Percentiles rank a stretch among this genome's conserved stretches.
phyloP scores from a whole-genome alignment of 2,888 invertebrate species.

The Diabrotica balteata region DNA sequence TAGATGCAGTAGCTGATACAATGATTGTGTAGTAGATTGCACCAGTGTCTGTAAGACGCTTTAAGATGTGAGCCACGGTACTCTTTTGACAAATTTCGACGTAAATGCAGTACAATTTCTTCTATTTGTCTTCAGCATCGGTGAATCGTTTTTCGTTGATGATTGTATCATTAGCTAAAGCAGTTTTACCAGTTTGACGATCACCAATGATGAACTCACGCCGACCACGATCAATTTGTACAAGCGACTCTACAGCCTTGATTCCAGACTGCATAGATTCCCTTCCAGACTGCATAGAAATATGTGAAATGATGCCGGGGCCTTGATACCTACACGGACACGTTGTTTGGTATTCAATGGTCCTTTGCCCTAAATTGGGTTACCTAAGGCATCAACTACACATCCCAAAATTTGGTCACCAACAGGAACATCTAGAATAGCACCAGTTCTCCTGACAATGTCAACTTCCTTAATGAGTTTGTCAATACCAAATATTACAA shows the following conservation, averaged over 20 bases:
- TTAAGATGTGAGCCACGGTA: constrained; percentile 98
- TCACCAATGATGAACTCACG: constrained; percentile 99
- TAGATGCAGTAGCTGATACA: constrained; percentile 99
- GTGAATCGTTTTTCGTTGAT: constrained; percentile 99
- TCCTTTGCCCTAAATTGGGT: constrained; percentile 71
- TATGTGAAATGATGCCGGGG: constrained; percentile 98
- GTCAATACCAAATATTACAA: too few relatives aligned
- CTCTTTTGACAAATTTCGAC: constrained; percentile 99
- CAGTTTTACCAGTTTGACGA: constrained; percentile 99
- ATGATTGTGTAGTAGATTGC: constrained; percentile 98
- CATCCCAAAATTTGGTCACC: too few relatives aligned
- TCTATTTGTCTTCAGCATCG: constrained; percentile 93
- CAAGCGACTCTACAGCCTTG: constrained; percentile 98
- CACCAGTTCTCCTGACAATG: too few relatives aligned
- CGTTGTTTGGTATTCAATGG: constrained; percentile 78
- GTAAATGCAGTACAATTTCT: constrained; percentile 99
- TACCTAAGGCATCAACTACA: too few relatives aligned
- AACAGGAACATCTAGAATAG: too few relatives aligned
- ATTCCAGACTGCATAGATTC: constrained; percentile 99
- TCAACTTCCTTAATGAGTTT: too few relatives aligned
- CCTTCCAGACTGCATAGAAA: constrained; percentile 95
- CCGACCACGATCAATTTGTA: constrained; percentile 99
- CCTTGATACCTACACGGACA: constrained; percentile 89
- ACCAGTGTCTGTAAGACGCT: constrained; percentile 86
- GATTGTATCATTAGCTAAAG: constrained; percentile 98